A percentile compares a stretch with the other conserved stretches of the same genome.
phyloP scores from a whole-genome alignment of 2,888 invertebrate genomes.

The Drosophila fungiperda region DNA sequence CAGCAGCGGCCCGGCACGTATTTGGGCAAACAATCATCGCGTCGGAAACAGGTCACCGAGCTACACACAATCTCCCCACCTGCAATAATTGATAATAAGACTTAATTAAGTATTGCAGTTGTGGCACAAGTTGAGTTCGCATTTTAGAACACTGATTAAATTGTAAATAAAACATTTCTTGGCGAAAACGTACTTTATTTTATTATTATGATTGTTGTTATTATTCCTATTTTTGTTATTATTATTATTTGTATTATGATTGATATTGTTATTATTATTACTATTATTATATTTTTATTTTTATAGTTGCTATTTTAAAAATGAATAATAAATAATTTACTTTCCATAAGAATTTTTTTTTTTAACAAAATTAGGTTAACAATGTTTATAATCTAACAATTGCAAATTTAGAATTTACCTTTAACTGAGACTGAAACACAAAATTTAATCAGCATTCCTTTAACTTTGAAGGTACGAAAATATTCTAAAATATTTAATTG shows the following conservation, averaged over 20 bases:
- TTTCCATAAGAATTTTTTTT: not conserved
- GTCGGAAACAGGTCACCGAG: slow-evolving; percentile 90
- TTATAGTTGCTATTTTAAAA: not conserved
- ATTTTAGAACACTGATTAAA: not conserved
- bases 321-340: not conserved
- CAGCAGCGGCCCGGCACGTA: slow-evolving; percentile 91
- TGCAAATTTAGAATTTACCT: not conserved
- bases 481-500: too few species aligned
- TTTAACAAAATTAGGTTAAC: not conserved
- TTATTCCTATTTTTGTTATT: not conserved
- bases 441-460: not conserved
- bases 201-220: not conserved
- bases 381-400: not conserved
- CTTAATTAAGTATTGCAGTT: slow-evolving; percentile 18
- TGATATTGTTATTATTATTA: not conserved
- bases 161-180: not conserved
- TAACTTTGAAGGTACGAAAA: not conserved
- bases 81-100: slow-evolving; percentile 53
- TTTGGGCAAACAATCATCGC: slow-evolving; percentile 91
- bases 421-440: not conserved
- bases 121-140: not conserved
- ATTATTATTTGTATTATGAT: not conserved
- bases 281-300: not conserved
- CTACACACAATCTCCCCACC: slow-evolving; percentile 92
- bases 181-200: not conserved